Evolutionary conservation across 2,113 vertebrate species (phyloP), one percentile per base, ranked within the genome.

Genomic region (Alethe diademata): DNA sequence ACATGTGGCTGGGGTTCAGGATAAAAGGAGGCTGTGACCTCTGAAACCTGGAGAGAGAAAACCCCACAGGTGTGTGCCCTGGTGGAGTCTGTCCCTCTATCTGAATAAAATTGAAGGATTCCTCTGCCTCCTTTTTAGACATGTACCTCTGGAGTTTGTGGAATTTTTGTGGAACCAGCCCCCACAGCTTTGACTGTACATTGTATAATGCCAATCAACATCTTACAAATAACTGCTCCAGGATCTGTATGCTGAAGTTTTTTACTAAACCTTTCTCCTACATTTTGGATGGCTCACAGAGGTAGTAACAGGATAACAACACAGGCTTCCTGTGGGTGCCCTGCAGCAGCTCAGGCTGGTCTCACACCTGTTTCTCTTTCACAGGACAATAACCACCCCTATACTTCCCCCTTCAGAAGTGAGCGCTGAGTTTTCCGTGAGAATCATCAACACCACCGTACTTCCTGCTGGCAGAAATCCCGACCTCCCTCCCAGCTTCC

Each of bases 1-100:
- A 1, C 25, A 5, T 1, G 60, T 1, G 4, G 24, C 65, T 1
- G 3, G 35, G n/a, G 31, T 12, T 60, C 1, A 8, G 66, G 56
- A 11, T 43, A 51, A 35, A 42, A 35, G 31, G 54, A 50, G 35
- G 12, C 20, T 61, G 43, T 0, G 0, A 33, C 24, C 43, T 35
- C 33, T 9, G 9, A 28, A 18, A 19, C 14, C 23, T 14, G 1
- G 8, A 40, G 36, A 3, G 31, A 19, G 29, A 24, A 33, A 40
- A 71, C 8, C 17, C 11, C 11, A 26, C 25, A 18, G 36, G 11
- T 19, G 58, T 61, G 58, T 38, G 36, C 17, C 24, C 17, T 19
- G 24, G 16, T 26, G 24, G 35, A 19, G 10, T 26, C 16, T 60
- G 24, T 58, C 6, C 14, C 38, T 42, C 2, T 20, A 6, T 42